Base-by-base conservation (phyloP, 2,797 vertebrate species). In the Mustela erminea region DNA sequence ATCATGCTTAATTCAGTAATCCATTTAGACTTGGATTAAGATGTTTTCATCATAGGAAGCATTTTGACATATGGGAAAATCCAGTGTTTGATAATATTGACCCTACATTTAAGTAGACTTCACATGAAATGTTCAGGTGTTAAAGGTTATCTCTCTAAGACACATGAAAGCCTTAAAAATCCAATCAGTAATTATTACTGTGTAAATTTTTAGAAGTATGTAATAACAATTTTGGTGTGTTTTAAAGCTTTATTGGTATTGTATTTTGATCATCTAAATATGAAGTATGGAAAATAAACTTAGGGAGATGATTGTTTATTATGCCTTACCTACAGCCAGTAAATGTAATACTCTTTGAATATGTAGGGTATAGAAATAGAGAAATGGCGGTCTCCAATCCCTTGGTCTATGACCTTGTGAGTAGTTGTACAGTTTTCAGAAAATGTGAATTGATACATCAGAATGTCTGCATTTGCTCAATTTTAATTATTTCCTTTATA, bases 121-220 rank as follows among this genome's bases (percentile, higher is more conserved):
- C 43, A 77, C n/a, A 70, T 70, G 83, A 88, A 92, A 80, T 93
- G 20, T 95, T 96, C 52, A 83, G 27, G 3, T 77, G 10, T 64
- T 86, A 88, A 64, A 58, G 80, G 21, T 93, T 81, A 60, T 94
- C 64, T 87, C 83, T 77, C 46, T 64, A n/a, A 74, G 41, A 92
- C 35, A 91, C 38, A 18, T 58, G 52, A 93, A 92, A 88, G 58
- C 66, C 74, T 96, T 90, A 92, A 92, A 91, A 86, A 58, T 88
- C 20, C 20, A 81, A n/a, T 75, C 87, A 68, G 43, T 89, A 85
- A 49, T 68, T 68, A 23, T 94, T 96, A 89, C n/a, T 80, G 41
- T 70, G 38, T 82, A 86, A 21, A 18, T 64, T 93, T 93, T 90
- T n/a, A 14, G 70, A 95, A 83, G 43, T 20, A 1, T 68, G 43